Evolutionary conservation across 2,888 invertebrate genomes (phyloP).

Genomic region (Myopa tessellatipennis): DNA sequence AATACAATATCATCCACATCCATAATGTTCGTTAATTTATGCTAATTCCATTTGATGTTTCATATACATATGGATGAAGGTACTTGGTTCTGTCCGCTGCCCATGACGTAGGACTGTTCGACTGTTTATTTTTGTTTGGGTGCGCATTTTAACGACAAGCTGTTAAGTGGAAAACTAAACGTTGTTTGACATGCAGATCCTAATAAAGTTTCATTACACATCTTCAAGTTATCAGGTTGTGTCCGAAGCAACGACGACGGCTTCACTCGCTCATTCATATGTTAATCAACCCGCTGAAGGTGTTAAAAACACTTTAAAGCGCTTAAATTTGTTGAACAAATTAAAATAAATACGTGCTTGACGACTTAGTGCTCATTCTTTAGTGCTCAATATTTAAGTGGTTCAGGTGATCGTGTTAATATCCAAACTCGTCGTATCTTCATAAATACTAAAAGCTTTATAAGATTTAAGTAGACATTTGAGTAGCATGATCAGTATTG

Average conservation of each 20-base stretch:
- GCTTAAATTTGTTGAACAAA: slow-evolving; percentile 6
- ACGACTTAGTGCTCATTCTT: background rate
- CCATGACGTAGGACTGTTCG: slow-evolving; percentile 13
- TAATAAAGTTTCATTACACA: slow-evolving; percentile 24
- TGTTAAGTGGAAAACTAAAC: slow-evolving; percentile 27
- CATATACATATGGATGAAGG: background rate
- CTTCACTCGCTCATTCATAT: background rate
- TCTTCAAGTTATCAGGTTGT: background rate
- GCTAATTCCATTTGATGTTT: slow-evolving; percentile 8
- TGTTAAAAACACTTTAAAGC: slow-evolving; percentile 18
- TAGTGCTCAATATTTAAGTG: slow-evolving; percentile 9
- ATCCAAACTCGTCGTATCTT: background rate
- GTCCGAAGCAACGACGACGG: background rate
- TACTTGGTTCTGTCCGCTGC: slow-evolving; percentile 5
- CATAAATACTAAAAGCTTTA: background rate
- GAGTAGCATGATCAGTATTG: background rate
- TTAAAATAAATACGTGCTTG: background rate
- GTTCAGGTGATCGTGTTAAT: background rate
- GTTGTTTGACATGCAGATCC: slow-evolving; percentile 7
- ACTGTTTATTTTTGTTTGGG: background rate
- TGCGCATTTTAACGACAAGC: slow-evolving; percentile 22
- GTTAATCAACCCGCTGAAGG: slow-evolving; percentile 20
- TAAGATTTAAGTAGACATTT: background rate
- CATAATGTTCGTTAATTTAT: slow-evolving; percentile 20
- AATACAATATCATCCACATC: background rate